Evolutionary conservation across 2,888 invertebrate species (phyloP).

Genomic region (Papilio gigon): DNA sequence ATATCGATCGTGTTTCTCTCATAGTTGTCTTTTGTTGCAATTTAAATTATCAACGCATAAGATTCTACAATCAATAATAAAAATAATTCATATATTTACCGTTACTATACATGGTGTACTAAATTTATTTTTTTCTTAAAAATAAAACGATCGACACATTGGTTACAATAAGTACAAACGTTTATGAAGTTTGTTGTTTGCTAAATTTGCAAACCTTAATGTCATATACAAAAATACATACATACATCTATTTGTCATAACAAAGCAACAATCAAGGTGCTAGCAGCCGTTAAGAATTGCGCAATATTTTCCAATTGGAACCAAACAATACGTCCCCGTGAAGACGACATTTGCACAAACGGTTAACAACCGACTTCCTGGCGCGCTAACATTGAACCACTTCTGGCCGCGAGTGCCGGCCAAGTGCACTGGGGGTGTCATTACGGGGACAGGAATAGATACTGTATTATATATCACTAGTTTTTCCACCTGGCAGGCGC

Average conservation of each 20-base stretch:
- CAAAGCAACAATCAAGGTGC: constrained; percentile 33
- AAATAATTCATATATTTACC: too few species aligned
- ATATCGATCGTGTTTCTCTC: too few species aligned
- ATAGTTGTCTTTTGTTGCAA: too few species aligned
- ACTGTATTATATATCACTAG: constrained; percentile 52
- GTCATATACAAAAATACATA: not conserved
- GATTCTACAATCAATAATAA: too few species aligned
- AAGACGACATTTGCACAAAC: constrained; percentile 72
- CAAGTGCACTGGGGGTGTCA: constrained; percentile 78
- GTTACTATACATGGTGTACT: too few species aligned
- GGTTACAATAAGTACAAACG: too few species aligned
- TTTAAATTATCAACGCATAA: too few species aligned
- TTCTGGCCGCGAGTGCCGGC: constrained; percentile 66
- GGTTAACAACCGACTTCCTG: constrained; percentile 74
- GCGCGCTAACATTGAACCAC: constrained; percentile 77
- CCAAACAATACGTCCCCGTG: constrained; percentile 48
- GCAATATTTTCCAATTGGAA: constrained; percentile 45
- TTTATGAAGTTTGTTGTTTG: too few species aligned
- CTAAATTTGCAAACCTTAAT: too few species aligned
- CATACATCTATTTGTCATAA: constrained; percentile 11
- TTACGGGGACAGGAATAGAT: constrained; percentile 69
- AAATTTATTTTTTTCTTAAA: too few species aligned
- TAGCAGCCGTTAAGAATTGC: constrained; percentile 42
- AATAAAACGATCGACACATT: too few species aligned
- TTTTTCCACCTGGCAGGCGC: constrained; percentile 12